Evolutionary conservation across 2,113 vertebrate genomes (phyloP).

Genomic region (Philantomba maxwellii): DNA sequence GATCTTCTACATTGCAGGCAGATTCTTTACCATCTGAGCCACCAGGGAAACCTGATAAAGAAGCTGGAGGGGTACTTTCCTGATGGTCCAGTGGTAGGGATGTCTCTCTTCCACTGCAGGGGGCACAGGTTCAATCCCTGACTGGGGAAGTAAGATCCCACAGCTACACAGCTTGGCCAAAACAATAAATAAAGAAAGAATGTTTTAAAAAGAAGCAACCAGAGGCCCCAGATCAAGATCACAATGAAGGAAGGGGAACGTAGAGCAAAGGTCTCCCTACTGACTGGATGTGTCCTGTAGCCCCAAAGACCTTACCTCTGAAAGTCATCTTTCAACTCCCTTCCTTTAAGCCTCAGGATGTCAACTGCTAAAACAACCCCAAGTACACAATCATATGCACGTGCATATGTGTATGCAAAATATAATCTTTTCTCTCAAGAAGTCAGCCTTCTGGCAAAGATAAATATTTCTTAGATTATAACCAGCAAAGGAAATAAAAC

Average conservation of each 20-base stretch:
- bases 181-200: neutral
- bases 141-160: neutral
- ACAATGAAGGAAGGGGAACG: neutral
- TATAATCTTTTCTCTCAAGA: neutral
- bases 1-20: neutral
- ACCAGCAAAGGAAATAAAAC: neutral
- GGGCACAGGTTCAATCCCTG: neutral
- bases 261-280: neutral
- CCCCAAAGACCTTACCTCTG: neutral
- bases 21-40: neutral
- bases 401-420: neutral
- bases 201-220: neutral
- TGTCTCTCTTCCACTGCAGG: neutral
- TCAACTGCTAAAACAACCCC: neutral
- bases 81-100: neutral
- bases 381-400: neutral
- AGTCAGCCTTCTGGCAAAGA: neutral
- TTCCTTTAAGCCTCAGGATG: neutral
- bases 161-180: neutral
- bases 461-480: neutral
- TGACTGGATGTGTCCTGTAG: neutral
- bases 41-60: neutral
- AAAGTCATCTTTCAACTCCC: neutral
- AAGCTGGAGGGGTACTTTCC: neutral
- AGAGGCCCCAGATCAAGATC: neutral